phyloP scores from a whole-genome alignment of 2,888 invertebrate species.

The Miltochrista miniata region DNA sequence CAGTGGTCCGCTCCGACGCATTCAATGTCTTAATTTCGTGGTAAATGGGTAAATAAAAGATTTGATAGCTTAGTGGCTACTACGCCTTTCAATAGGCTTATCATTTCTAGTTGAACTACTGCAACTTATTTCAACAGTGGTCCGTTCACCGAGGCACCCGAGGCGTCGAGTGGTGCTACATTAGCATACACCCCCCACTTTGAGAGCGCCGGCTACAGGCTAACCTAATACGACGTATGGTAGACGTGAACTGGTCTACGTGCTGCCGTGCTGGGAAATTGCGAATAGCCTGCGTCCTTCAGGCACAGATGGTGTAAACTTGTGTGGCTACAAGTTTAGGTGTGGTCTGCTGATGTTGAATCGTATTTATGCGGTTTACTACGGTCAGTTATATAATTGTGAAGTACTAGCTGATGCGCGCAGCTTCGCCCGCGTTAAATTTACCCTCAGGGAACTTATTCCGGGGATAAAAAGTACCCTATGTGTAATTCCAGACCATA shows the following conservation, averaged over 20 bases:
- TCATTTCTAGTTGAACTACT: slow-evolving; percentile 18
- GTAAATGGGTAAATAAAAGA: too few relatives aligned
- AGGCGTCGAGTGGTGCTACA: slow-evolving; percentile 49
- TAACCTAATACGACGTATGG: slow-evolving; percentile 62
- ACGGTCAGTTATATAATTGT: too few relatives aligned
- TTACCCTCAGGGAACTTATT: too few relatives aligned
- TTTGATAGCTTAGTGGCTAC: too few relatives aligned
- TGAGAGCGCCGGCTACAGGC: slow-evolving; percentile 51
- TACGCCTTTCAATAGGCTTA: too few relatives aligned
- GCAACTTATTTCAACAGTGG: slow-evolving; percentile 2
- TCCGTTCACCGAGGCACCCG: slow-evolving; percentile 24
- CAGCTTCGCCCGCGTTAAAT: too few relatives aligned
- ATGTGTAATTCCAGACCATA: too few relatives aligned
- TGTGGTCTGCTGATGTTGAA: slow-evolving; percentile 5
- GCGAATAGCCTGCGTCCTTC: slow-evolving; percentile 16
- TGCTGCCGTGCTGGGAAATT: slow-evolving; percentile 51
- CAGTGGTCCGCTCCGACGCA: too few relatives aligned
- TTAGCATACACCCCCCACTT: slow-evolving; percentile 64
- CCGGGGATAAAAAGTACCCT: too few relatives aligned
- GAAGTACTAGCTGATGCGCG: too few relatives aligned
- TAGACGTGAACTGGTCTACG: slow-evolving; percentile 44
- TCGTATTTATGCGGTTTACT: not conserved
- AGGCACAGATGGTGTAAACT: slow-evolving; percentile 5
- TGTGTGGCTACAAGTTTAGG: slow-evolving; percentile 3
- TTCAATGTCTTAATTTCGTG: too few relatives aligned